Base-by-base conservation (phyloP, 1,140 invertebrate species). In the Plectus sambesii region DNA sequence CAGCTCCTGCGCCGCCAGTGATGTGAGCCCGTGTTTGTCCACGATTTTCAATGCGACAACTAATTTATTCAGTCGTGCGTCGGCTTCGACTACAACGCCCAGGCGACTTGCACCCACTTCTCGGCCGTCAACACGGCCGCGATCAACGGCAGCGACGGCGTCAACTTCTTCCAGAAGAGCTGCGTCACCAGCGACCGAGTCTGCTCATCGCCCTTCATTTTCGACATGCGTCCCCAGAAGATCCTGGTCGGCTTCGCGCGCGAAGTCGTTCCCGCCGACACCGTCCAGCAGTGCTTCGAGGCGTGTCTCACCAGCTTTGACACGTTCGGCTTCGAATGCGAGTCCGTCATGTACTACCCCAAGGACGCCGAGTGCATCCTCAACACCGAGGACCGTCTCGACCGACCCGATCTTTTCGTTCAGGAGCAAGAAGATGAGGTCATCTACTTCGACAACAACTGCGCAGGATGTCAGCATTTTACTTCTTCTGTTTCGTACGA, bases 381-480 rank as follows among this genome's bases (percentile, higher is more conserved):
- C 36, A 67, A 67, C 49, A 67, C 64, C 5, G 64, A 67, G 43
- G 66, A 69, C 46, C 64, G 64, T 33, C 40, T 69, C 8, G 66
- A 67, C 43, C 49, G 64, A 3, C 66, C 64, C 12, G 67, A 69
- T 45, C 55, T 67, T 19, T 67, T 67, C 47, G 57, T 67, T 25
- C 66, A 69, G 30, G 64, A 67, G 35, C 41, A 61, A 24, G 63
- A 67, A 43, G 64, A 67, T 42, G 61, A 50, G 8, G 66, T 67
- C 35, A 61, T 69, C 45, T 67, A 67, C 56, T 53, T 67, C 58
- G 64, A 67, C 42, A 69, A 69, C 49, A 67, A 67, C 44, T 67
- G 64, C 38, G 64, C 64, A 39, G 64, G 64, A 42, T 64, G 62
- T 66, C 48, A 62, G 48, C 48, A 36, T 22, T 19, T 15, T 17